Conservation (phyloP, 2,888 invertebrate species). For the Dastarcus helophoroides region DNA sequence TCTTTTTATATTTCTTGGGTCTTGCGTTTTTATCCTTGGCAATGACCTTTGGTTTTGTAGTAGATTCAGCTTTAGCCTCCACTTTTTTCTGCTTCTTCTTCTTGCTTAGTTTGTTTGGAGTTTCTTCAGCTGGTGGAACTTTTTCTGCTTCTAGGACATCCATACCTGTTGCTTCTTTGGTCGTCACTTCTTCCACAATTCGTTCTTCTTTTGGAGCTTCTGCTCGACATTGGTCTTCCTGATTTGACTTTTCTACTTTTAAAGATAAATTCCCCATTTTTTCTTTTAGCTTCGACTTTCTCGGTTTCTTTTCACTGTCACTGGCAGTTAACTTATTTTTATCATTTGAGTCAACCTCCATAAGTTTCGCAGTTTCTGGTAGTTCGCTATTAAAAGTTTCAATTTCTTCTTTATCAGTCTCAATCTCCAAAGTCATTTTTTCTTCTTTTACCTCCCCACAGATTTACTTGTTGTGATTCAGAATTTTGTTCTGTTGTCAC, state of each 20-base stretch:
- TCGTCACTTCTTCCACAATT: too few relatives aligned
- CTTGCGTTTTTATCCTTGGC: slow-evolving; percentile 12
- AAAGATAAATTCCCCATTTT: slow-evolving; percentile 1
- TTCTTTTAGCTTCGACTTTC: slow-evolving; percentile 9
- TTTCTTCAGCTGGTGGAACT: slow-evolving; percentile 7
- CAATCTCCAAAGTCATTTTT: too few relatives aligned
- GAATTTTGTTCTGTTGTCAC: too few relatives aligned
- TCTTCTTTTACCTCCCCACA: too few relatives aligned
- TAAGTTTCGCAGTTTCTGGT: too few relatives aligned
- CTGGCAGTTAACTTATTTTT: slow-evolving; percentile 4
- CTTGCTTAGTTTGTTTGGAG: background rate
- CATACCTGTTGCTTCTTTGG: too few relatives aligned
- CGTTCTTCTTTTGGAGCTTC: slow-evolving; percentile 13
- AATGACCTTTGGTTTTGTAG: slow-evolving; percentile 6
- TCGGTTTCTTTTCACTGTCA: slow-evolving; percentile 6
- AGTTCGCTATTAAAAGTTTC: too few relatives aligned
- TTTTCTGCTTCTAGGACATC: too few relatives aligned
- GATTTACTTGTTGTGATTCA: too few relatives aligned
- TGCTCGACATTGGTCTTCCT: slow-evolving; percentile 2
- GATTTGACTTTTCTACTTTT: slow-evolving; percentile 1
- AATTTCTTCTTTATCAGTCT: too few relatives aligned
- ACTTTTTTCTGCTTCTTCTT: slow-evolving; percentile 1
- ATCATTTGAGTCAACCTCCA: too few relatives aligned
- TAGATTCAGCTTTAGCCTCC: slow-evolving; percentile 1
- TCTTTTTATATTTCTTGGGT: slow-evolving; percentile 11